Evolutionary conservation across 1,140 invertebrate species (phyloP).

Genomic region (Papilio glaucus): DNA sequence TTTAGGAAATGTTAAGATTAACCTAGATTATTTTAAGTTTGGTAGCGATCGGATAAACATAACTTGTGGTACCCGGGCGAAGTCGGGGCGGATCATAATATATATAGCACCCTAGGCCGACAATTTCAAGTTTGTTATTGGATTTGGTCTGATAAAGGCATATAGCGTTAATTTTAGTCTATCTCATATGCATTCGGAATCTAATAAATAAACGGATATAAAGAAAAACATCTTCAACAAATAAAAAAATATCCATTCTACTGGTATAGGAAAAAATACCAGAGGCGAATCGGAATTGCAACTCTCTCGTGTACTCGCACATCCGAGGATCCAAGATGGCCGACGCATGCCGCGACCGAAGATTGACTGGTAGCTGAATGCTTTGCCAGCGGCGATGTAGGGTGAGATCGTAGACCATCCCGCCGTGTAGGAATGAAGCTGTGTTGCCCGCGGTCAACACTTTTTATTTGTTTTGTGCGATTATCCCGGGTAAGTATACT

Average conservation of each 20-base stretch:
- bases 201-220: too few species aligned
- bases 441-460: constrained; percentile 70
- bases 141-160: too few species aligned
- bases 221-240: too few species aligned
- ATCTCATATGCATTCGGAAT: too few species aligned
- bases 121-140: too few species aligned
- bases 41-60: too few species aligned
- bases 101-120: too few species aligned
- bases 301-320: constrained; percentile 53
- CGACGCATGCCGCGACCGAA: constrained; percentile 70
- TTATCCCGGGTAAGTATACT: constrained; percentile 53
- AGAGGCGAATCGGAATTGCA: constrained; percentile 66
- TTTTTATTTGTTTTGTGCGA: constrained; percentile 71
- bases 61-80: too few species aligned
- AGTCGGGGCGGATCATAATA: too few species aligned
- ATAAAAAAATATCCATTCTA: not conserved
- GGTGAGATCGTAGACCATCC: constrained; percentile 59
- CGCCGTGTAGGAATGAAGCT: constrained; percentile 65
- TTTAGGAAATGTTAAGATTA: too few species aligned
- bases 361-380: constrained; percentile 80
- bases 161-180: too few species aligned
- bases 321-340: constrained; percentile 60
- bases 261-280: constrained; percentile 55
- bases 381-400: constrained; percentile 73
- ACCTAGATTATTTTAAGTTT: too few species aligned